These are phyloP conservation scores for Drosophila kepulauana DNA, from an alignment of 1,140 invertebrate species.

Conservation along the genomic window DNA sequence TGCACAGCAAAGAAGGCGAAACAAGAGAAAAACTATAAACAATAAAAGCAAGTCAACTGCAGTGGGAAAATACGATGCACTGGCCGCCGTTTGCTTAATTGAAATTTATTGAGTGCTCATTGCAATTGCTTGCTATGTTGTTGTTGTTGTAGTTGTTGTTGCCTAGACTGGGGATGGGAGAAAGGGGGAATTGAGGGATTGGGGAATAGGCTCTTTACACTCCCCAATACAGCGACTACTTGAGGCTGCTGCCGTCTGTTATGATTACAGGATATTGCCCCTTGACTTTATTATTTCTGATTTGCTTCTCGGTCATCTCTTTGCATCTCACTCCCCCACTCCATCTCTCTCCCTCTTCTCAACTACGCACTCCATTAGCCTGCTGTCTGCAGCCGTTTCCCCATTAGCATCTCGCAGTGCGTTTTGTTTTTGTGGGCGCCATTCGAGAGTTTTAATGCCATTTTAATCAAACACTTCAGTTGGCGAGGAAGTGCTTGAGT, in stretches of 20 bases:
- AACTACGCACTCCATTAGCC: constrained; percentile 3
- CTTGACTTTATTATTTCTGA: constrained; percentile 60
- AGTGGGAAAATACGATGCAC: constrained; percentile 24
- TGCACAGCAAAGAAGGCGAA: constrained; percentile 14
- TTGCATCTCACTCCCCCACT: not conserved
- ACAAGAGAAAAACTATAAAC: constrained; percentile 49
- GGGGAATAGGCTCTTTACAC: not conserved
- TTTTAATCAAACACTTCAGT: constrained; percentile 16
- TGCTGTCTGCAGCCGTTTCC: not conserved
- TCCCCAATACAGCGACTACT: no score
- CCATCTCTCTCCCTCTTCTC: not conserved
- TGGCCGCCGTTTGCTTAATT: constrained; percentile 59
- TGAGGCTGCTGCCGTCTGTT: constrained; percentile 27
- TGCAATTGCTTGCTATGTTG: constrained; percentile 41
- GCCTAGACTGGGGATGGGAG: no score
- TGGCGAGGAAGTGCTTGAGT: constrained; percentile 9
- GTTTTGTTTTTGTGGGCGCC: constrained; percentile 37
- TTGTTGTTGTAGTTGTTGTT: constrained; percentile 6
- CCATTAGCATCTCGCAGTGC: not conserved
- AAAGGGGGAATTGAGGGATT: not conserved
- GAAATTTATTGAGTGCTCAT: constrained; percentile 75
- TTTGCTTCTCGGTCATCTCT: constrained; percentile 25
- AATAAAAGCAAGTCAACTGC: constrained; percentile 35
- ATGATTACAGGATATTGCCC: constrained; percentile 63
- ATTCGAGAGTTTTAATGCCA: constrained; percentile 19